Base-by-base conservation (phyloP, 2,888 invertebrate genomes). In the Chrysina gloriosa region DNA sequence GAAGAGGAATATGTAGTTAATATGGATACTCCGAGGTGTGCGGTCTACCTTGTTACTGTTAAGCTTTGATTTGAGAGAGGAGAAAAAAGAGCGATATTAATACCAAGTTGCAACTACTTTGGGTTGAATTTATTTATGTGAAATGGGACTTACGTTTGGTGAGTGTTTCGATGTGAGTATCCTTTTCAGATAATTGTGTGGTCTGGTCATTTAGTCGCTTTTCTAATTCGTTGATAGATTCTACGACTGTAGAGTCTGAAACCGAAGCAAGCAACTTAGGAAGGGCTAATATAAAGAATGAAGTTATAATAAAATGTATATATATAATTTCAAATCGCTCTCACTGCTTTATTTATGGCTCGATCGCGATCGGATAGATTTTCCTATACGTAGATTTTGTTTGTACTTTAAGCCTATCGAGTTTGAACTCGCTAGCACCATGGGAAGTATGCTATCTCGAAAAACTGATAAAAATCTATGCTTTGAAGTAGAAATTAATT, bases 151-250 rank as follows among this genome's bases (percentile, higher is more conserved):
- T 75, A 80, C 80, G 78, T 63, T 73, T 65, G 70, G 80, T 78
- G 61, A 81, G 71, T 19, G 74, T 65, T 31, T 72, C 66, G 63
- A 81, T 79, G n/a, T 74, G 63, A 71, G 77, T 74, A 48, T 79
- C 74, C 68, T 80, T 81, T 61, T 75, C 77, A 21, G 75, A 73
- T 29, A 79, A 48, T 45, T 70, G 64, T 65, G 76, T 70, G 2
- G 71, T 64, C 47, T 76, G 73, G 58, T 75, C 75, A 11, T 69
- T 61, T 6, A 79, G 31, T 67, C 76, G 77, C 1, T 69, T 69
- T 71, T 80, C 78, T 47, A 81, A 67, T 68, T 78, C 78, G 65
- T 72, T 75, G 47, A 76, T 63, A 19, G 72, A 73, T 71, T 78
- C 79, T 73, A 69, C 56, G 36, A 67, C 42, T 68, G 73, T 72